Evolutionary conservation across 1,140 invertebrate genomes (phyloP).

Genomic region (Goniozus legneri): DNA sequence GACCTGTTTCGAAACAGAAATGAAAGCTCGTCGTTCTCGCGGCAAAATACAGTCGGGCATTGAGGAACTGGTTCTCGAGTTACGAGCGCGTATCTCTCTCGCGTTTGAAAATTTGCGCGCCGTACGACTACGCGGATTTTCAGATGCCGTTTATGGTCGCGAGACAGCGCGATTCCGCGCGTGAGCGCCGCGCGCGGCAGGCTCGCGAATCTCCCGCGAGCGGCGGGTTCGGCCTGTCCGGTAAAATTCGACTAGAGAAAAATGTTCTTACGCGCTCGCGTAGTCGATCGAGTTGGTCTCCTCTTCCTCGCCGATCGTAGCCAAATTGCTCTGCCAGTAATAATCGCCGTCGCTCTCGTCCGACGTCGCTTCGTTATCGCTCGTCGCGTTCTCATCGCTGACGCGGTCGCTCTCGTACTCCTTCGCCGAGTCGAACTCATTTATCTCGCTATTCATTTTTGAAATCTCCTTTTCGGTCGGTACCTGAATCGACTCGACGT

Average conservation of each 20-base stretch:
- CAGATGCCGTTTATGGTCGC: no score
- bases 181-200: no score
- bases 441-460: background rate
- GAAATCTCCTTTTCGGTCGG: background rate
- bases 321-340: conserved; percentile 47
- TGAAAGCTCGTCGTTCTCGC: no score
- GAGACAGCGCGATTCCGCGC: no score
- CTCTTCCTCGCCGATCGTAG: conserved; percentile 47
- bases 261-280: conserved; percentile 23
- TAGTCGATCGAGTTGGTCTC: conserved; percentile 45
- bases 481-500: background rate
- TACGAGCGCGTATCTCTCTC: no score
- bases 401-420: conserved; percentile 4
- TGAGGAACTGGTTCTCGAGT: no score
- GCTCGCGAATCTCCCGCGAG: conserved; percentile 17
- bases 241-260: conserved; percentile 1
- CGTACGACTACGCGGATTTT: no score
- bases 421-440: background rate
- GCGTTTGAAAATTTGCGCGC: no score
- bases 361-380: conserved; percentile 34
- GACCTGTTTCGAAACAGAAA: no score
- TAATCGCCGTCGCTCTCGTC: conserved; percentile 33
- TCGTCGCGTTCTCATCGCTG: conserved; percentile 26
- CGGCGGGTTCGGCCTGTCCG: conserved; percentile 11
- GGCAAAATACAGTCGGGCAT: no score